Percentiles rank a stretch among this genome's conserved stretches.
These are phyloP conservation scores for Drosophila sulfurigaster DNA, from an alignment of 1,140 invertebrate genomes.

Conservation along the genomic window DNA sequence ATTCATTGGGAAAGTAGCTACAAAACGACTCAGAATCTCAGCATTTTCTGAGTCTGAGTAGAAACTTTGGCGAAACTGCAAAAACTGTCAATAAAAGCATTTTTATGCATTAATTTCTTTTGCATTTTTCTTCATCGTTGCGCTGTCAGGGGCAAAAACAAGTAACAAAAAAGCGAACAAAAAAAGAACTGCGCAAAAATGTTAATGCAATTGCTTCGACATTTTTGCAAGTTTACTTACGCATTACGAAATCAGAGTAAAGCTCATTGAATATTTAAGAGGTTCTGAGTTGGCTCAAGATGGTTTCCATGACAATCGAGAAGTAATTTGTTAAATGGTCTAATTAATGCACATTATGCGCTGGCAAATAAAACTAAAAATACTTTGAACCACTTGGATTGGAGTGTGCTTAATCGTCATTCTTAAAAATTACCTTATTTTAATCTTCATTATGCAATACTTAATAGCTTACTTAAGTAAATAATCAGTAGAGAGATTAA, in stretches of 20 bases:
- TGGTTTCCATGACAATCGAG: constrained; percentile 1
- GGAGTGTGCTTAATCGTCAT: background rate
- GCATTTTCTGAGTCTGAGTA: constrained; percentile 7
- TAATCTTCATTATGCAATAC: background rate
- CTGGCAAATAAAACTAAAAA: constrained; percentile 12
- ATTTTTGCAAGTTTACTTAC: constrained; percentile 26
- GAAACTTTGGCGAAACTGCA: constrained; percentile 29
- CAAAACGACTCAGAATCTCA: constrained; percentile 33
- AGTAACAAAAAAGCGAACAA: constrained; percentile 11
- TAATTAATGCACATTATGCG: constrained; percentile 26
- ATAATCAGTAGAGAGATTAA: constrained; percentile 26
- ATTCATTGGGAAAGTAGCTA: constrained; percentile 51
- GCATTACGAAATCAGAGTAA: constrained; percentile 6
- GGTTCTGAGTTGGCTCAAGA: constrained; percentile 10
- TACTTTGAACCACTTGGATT: background rate
- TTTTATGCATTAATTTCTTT: constrained; percentile 68
- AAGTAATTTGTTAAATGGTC: constrained; percentile 38
- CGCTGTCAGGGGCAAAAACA: constrained; percentile 34
- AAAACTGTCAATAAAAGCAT: constrained; percentile 76
- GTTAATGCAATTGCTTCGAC: constrained; percentile 53
- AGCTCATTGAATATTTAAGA: constrained; percentile 55
- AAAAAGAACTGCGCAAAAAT: constrained; percentile 39
- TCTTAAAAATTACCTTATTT: background rate
- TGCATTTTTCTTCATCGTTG: constrained; percentile 39
- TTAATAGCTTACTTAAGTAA: too few species aligned